Conservation (phyloP, 2,888 invertebrate genomes). For the Scaptomyza cyrtandrae region DNA sequence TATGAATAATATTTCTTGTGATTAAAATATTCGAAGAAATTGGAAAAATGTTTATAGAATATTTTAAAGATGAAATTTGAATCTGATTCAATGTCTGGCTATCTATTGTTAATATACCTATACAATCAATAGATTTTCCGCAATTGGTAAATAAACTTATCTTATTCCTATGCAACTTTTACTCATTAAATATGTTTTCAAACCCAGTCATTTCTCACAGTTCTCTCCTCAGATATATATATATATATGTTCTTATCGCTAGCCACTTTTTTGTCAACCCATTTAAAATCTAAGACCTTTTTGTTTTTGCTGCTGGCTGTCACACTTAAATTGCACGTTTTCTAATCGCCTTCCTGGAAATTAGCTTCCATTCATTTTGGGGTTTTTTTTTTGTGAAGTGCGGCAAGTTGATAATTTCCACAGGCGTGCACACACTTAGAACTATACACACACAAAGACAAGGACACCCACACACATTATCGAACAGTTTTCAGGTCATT, state of each 20-base stretch:
- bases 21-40: no score
- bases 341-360: slow-evolving; percentile 74
- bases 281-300: slow-evolving; percentile 27
- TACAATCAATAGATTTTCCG: no score
- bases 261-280: slow-evolving; percentile 37
- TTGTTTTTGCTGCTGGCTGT: slow-evolving; percentile 32
- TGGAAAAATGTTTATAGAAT: no score
- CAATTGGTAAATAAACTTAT: background rate
- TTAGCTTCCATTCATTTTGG: slow-evolving; percentile 63
- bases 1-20: background rate
- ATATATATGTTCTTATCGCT: slow-evolving; percentile 22
- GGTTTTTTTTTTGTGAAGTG: slow-evolving; percentile 48
- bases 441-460: slow-evolving; percentile 33
- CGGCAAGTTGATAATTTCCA: slow-evolving; percentile 70
- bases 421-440: slow-evolving; percentile 43
- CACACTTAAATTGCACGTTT: slow-evolving; percentile 49
- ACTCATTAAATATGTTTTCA: background rate
- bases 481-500: slow-evolving; percentile 84
- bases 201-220: background rate
- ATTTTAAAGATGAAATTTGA: no score
- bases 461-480: slow-evolving; percentile 71
- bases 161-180: background rate
- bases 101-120: no score
- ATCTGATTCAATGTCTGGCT: no score
- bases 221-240: background rate